Base-by-base conservation (phyloP, 2,113 vertebrate genomes). In the Aleadryas rufinucha region DNA sequence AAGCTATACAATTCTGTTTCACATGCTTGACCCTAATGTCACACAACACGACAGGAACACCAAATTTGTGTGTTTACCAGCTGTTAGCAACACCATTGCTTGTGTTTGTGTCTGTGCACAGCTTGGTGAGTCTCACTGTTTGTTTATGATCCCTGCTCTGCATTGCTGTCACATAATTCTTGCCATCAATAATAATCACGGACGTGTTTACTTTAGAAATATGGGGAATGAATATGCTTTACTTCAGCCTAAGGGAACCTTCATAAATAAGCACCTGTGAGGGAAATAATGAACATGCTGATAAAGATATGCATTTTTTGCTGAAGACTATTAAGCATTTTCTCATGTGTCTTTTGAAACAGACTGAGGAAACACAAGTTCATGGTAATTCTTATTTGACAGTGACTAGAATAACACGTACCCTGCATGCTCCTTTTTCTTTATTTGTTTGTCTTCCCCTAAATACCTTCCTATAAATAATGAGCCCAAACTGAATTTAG, bases 171-270 rank as follows among this genome's bases (percentile, higher is more conserved):
- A 50, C 68, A 60, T 50, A 93, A 93, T 79, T 87, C 76, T 92
- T 86, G 87, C 89, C 70, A 89, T 96, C 79, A 95, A 72, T 92
- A 95, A 93, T 78, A 96, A 92, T 91, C 68, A 88, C 66, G 84
- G 87, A 76, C 1, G 0, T 70, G 60, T 95, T 95, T 96, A 91
- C 69, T 79, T 76, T 72, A 72, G 59, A 93, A 95, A 86, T 85
- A 82, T 8, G 33, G 17, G 26, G 13, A 64, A 89, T 74, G 52
- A 81, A 87, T 92, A 66, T 77, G 59, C 24, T 91, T 78, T 76
- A 24, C 50, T 78, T 37, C 70, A 82, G 39, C 63, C 53, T 63
- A 81, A 60, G n/a, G 49, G 49, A 92, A 64, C 57, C 7, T 24
- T 91, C 65, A 61, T 90, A 95, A 94, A 95, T 91, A 89, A 94